A percentile compares a stretch with the other conserved stretches of the same genome.
Evolutionary conservation across 2,888 invertebrate genomes (phyloP).

Genomic region (Nemapogon koenigi): DNA sequence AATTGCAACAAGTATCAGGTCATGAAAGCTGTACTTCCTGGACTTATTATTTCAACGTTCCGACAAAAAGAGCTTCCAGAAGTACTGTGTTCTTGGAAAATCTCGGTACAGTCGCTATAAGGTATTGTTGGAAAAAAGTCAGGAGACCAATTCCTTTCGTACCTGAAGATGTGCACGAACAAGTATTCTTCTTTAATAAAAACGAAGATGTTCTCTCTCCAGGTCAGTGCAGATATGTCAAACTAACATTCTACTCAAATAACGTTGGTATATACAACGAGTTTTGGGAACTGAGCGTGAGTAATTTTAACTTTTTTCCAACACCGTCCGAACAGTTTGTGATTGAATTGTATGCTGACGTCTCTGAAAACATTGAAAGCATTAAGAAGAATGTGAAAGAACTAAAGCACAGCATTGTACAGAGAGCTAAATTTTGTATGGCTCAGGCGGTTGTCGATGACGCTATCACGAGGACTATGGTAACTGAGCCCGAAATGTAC

Average conservation of each 20-base stretch:
- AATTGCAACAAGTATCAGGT: slow-evolving; percentile 27
- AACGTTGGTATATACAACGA: slow-evolving; percentile 43
- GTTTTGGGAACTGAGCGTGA: slow-evolving; percentile 51
- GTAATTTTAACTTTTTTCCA: slow-evolving; percentile 44
- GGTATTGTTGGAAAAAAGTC: slow-evolving; percentile 56
- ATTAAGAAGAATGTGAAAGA: slow-evolving; percentile 24
- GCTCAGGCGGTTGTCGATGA: slow-evolving; percentile 26
- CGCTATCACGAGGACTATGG: slow-evolving; percentile 25
- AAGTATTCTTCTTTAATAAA: slow-evolving; percentile 64
- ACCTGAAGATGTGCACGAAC: slow-evolving; percentile 32
- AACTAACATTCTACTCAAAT: slow-evolving; percentile 51
- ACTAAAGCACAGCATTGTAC: slow-evolving; percentile 29
- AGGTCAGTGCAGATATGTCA: slow-evolving; percentile 44
- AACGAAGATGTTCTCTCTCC: slow-evolving; percentile 59
- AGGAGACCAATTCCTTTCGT: slow-evolving; percentile 32
- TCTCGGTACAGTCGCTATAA: slow-evolving; percentile 50
- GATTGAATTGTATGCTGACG: slow-evolving; percentile 39
- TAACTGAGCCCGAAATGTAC: slow-evolving; percentile 30
- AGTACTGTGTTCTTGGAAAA: slow-evolving; percentile 49
- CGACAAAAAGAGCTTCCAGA: slow-evolving; percentile 32
- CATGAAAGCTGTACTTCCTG: slow-evolving; percentile 35
- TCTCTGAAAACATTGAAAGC: slow-evolving; percentile 28
- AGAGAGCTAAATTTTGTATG: slow-evolving; percentile 26
- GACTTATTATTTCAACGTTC: slow-evolving; percentile 49
- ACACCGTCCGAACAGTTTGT: slow-evolving; percentile 28